A percentile compares a stretch with the other conserved stretches of the same genome.
These are phyloP conservation scores for Dendrocopos noguchii DNA, from an alignment of 2,113 vertebrate genomes.

Conservation along the genomic window DNA sequence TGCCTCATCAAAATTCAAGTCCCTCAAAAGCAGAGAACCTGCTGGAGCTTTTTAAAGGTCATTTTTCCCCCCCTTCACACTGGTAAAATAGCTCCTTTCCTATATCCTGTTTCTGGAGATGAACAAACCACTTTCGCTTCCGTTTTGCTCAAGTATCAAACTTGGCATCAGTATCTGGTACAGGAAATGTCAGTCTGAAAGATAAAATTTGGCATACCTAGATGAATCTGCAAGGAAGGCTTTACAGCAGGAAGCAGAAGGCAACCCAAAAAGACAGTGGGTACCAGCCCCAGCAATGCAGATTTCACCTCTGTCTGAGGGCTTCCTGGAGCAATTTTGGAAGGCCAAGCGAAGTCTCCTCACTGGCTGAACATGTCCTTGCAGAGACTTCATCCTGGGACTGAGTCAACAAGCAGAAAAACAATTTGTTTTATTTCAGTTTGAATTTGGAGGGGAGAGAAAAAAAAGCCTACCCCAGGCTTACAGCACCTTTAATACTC, in stretches of 20 bases:
- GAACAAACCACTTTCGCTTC: background rate
- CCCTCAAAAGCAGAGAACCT: slow-evolving; percentile 40
- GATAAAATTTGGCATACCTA: background rate
- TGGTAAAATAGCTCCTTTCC: slow-evolving; percentile 18
- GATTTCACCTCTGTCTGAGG: background rate
- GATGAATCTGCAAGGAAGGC: background rate
- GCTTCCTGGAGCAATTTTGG: background rate
- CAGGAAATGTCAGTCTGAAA: slow-evolving; percentile 3
- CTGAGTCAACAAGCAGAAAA: background rate
- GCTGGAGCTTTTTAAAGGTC: slow-evolving; percentile 18
- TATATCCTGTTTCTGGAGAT: background rate
- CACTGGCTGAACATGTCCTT: background rate
- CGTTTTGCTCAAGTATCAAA: background rate
- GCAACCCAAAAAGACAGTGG: background rate
- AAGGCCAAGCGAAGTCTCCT: background rate
- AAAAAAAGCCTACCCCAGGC: background rate
- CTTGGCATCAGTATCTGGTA: background rate
- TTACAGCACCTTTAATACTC: slow-evolving; percentile 26
- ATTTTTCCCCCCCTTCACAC: background rate
- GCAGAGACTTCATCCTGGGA: background rate
- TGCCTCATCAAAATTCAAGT: slow-evolving; percentile 29
- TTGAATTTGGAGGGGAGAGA: background rate
- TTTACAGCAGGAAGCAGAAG: background rate
- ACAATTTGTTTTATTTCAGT: background rate
- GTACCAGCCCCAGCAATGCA: background rate